Base-by-base conservation (phyloP, 2,797 vertebrate species). In the Cephalopachus bancanus region DNA sequence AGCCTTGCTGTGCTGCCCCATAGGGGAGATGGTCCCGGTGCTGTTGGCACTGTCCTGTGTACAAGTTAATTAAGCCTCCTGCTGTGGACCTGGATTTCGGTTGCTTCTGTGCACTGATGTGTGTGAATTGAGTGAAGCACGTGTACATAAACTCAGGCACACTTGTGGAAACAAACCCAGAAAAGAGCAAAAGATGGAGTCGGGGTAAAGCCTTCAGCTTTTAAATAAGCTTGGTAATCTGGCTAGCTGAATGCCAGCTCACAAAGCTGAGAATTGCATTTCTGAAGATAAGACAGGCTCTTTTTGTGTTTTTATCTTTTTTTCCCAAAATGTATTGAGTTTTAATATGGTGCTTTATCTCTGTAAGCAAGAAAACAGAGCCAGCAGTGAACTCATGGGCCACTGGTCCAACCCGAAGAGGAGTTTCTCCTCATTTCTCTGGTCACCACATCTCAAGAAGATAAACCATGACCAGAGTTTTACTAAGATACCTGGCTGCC, bases 21-120 rank as follows among this genome's bases (percentile, higher is more conserved):
- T 15, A 62, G 92, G 87, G 94, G 95, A 96, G 92, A 86, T 59
- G 81, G 84, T 76, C 96, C 93, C 91, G 37, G 93, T 93, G 72
- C 33, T 91, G 4, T 55, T 86, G 95, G 79, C 91, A 97, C 95
- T 95, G 93, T 94, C 95, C 96, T 93, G 96, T 96, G 90, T 86
- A 86, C 95, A 96, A 96, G 96, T 98, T 98, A 98, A 98, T 98
- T 98, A 98, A 98, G 33, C 93, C 92, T 76, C 98, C 97, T 96
- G 98, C 98, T 97, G 97, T 75, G 95, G 89, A 71, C 92, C 96
- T 96, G 90, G 89, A 83, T 95, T 80, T 24, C 93, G 94, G 94
- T 96, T 94, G 97, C 97, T 87, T 53, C 98, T 96, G 96, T 92
- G 97, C 98, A 97, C 5, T 98, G 96, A 88, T 97, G 95, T 98